Evolutionary conservation across 2,113 vertebrate genomes (phyloP).

Genomic region (Empidonax alnorum): DNA sequence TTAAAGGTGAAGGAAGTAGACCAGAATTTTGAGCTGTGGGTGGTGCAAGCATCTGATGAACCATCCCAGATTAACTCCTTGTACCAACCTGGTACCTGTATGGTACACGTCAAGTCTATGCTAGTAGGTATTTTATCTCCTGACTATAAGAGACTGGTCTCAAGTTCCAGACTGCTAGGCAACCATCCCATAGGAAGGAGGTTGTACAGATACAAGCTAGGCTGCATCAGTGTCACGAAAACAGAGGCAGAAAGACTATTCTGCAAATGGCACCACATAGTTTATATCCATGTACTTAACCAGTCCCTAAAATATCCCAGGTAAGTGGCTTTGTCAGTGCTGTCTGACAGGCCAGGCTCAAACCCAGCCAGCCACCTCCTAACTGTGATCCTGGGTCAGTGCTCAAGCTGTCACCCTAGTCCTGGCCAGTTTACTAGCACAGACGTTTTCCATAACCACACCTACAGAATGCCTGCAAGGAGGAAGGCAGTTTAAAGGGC

Average conservation of each 20-base stretch:
- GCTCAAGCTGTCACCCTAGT: rapidly evolving
- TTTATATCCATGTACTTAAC: background rate
- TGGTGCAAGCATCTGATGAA: background rate
- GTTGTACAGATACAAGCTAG: background rate
- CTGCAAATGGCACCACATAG: background rate
- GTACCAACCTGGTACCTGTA: background rate
- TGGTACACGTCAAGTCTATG: background rate
- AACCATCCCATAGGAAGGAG: background rate
- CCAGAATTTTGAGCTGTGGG: background rate
- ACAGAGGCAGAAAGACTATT: background rate
- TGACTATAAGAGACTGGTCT: background rate
- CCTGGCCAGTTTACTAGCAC: background rate
- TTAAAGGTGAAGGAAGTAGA: background rate
- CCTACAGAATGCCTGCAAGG: background rate
- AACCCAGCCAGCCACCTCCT: background rate
- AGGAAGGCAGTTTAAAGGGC: background rate
- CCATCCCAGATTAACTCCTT: background rate
- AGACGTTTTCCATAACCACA: background rate
- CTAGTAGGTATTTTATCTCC: background rate
- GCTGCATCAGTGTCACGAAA: background rate
- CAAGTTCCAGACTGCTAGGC: background rate
- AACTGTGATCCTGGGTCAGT: background rate
- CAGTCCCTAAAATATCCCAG: background rate
- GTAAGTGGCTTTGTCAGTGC: background rate
- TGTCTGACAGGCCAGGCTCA: background rate